Evolutionary conservation across 2,888 invertebrate species (phyloP).

Genomic region (Cheiracanthium punctorium): DNA sequence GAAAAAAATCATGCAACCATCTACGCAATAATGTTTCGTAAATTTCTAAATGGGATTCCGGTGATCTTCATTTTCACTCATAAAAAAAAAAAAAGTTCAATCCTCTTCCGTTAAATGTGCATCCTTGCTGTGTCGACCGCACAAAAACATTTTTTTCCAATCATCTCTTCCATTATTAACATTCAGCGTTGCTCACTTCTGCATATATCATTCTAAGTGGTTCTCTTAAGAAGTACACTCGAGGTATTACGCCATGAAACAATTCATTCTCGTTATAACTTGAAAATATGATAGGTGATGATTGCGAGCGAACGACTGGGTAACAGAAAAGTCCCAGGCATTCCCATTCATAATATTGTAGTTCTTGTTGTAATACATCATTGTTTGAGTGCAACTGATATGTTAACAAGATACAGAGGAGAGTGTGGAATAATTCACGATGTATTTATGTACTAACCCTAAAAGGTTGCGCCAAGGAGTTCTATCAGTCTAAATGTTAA

Average conservation of each 20-base stretch:
- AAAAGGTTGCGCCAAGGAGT: no score
- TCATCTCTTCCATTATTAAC: not conserved
- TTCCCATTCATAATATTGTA: not conserved
- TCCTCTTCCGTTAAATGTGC: no score
- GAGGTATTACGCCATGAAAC: not conserved
- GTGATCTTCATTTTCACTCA: no score
- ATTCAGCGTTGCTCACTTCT: not conserved
- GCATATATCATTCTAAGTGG: not conserved
- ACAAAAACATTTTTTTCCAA: not conserved
- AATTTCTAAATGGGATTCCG: no score
- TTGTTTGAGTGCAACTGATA: not conserved
- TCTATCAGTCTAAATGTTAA: no score
- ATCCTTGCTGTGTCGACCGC: no score
- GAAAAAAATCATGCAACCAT: no score
- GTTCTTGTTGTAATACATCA: not conserved
- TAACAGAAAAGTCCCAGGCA: not conserved
- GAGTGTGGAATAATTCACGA: no score
- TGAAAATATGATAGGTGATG: not conserved
- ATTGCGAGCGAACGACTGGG: not conserved
- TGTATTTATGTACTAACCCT: no score
- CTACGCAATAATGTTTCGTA: no score
- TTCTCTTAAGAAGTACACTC: not conserved
- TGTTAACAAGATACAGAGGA: not conserved
- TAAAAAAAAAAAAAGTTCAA: no score
- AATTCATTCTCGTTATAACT: not conserved